Evolutionary conservation across 2,113 vertebrate genomes (phyloP), one percentile per base, ranked within the genome.

Genomic region (Nesogale talazaci): DNA sequence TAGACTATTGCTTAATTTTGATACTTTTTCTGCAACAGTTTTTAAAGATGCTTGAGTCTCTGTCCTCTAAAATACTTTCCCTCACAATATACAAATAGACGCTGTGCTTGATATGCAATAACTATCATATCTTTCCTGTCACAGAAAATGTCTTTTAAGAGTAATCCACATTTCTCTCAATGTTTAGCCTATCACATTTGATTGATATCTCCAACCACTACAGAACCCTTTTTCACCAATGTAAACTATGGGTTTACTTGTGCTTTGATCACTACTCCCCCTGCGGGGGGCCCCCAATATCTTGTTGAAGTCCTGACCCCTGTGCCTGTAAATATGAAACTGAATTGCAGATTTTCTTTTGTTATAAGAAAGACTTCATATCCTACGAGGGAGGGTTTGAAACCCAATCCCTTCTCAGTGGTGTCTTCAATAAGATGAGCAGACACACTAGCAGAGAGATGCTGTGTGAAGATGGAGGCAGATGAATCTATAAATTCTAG

Each of bases 71-170:
- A 65, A 89, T 74, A 78, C 20, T 20, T 87, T 75, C 19, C 42
- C 40, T 82, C 31, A 29, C 19, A 29, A 46, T 78, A 75, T 76
- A 65, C 36, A 6, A 72, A 11, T 27, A 77, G 52, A 20, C 19
- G 36, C 40, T 29, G 20, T 70, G 19, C 38, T 78, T 86, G 3
- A 76, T 38, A 57, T 29, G 2, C 52, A 65, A 6, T 52, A 52
- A 12, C 14, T 52, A 52, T n/a, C 46, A 46, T 11, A 52, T 52
- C 46, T 52, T 11, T 52, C 46, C 59, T 88, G 61, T 90, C 36
- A 63, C 23, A 84, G 70, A 88, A 84, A 84, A 81, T 79, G 4
- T 91, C 42, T 46, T 46, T 63, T 36, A 93, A 76, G 70, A 83
- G 2, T 65, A 75, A 22, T 23, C 19, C 75, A 23, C 38, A 63